Conservation (phyloP, 2,888 invertebrate species). For the Cabera pusaria region DNA sequence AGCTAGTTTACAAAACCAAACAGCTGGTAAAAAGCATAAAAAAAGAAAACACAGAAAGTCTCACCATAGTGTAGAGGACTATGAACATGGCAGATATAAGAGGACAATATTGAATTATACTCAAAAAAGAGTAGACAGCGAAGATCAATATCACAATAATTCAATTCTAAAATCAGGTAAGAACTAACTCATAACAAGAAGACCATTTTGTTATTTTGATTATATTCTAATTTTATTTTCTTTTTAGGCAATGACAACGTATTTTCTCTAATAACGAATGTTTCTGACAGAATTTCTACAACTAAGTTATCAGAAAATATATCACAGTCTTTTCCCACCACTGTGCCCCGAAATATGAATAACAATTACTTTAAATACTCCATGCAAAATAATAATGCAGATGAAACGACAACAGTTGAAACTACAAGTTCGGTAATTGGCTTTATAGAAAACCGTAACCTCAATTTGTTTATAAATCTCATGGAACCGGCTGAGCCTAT, state of each 20-base stretch:
- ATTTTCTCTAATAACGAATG: neutral
- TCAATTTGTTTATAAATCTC: neutral
- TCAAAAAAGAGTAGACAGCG: no score
- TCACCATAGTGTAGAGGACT: no score
- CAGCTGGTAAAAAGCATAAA: no score
- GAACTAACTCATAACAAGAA: no score
- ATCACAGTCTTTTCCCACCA: neutral
- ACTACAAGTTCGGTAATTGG: neutral
- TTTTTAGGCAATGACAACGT: slow-evolving; percentile 6
- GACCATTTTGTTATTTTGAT: no score
- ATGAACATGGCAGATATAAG: no score
- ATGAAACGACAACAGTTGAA: neutral
- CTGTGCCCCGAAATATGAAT: neutral
- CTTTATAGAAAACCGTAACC: neutral
- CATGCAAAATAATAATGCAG: neutral
- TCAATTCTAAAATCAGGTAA: no score
- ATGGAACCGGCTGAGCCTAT: neutral
- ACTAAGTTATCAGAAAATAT: neutral
- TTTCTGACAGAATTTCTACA: neutral
- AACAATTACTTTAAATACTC: slow-evolving; percentile 10
- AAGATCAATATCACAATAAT: no score
- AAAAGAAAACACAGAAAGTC: no score
- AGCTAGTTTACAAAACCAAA: no score
- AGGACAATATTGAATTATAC: no score
- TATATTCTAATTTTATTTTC: neutral